These are phyloP conservation scores for Chromoteleia sp. DNA, from an alignment of 2,888 invertebrate species.

Conservation along the genomic window DNA sequence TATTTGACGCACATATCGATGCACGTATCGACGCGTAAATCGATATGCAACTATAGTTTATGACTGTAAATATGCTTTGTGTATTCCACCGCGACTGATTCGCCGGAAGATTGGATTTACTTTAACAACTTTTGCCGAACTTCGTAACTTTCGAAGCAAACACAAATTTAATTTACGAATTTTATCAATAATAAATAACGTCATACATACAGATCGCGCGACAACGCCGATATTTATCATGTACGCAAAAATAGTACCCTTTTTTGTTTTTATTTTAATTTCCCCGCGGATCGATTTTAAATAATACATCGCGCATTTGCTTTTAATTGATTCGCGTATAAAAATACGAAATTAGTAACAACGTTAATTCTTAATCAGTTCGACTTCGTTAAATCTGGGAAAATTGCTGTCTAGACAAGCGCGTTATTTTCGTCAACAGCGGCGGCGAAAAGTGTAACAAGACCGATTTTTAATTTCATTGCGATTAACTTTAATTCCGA, in stretches of 20 bases:
- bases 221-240: constrained; percentile 29
- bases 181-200: constrained; percentile 42
- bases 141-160: constrained; percentile 38
- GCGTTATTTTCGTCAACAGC: constrained; percentile 58
- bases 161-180: constrained; percentile 44
- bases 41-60: constrained; percentile 17
- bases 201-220: constrained; percentile 11
- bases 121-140: constrained; percentile 33
- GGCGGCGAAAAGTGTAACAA: constrained; percentile 52
- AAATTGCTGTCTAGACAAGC: constrained; percentile 65
- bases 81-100: constrained; percentile 22
- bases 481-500: constrained; percentile 49
- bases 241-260: constrained; percentile 19
- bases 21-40: too few species aligned
- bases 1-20: too few species aligned
- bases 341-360: constrained; percentile 62
- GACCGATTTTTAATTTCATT: constrained; percentile 46
- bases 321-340: constrained; percentile 54
- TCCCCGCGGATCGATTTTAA: constrained; percentile 16
- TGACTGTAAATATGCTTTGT: constrained; percentile 22
- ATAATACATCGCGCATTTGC: constrained; percentile 38
- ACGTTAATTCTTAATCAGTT: constrained; percentile 52
- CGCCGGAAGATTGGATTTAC: constrained; percentile 28
- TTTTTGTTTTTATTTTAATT: constrained; percentile 35
- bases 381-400: constrained; percentile 44